These are phyloP conservation scores for Indicator maculatus DNA, from an alignment of 2,113 vertebrate species.

Conservation along the genomic window DNA sequence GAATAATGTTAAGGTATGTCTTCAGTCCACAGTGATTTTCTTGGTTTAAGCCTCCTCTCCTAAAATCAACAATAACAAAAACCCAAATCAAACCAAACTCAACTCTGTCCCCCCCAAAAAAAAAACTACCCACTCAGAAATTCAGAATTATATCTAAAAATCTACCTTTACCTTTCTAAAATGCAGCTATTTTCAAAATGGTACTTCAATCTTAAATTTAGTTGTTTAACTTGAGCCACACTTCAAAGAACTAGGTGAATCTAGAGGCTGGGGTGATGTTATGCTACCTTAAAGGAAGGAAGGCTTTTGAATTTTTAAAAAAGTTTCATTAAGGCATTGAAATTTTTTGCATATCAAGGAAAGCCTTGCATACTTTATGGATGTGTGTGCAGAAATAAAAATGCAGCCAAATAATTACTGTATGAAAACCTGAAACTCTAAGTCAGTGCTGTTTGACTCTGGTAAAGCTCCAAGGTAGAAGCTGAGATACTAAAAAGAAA, in stretches of 20 bases:
- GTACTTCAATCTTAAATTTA: background rate
- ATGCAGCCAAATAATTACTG: background rate
- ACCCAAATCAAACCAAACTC: background rate
- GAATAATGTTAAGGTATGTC: background rate
- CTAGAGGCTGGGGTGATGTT: background rate
- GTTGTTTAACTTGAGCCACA: background rate
- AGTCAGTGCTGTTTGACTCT: background rate
- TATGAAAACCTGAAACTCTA: background rate
- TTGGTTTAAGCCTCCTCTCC: background rate
- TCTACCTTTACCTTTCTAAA: background rate
- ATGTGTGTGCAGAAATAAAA: background rate
- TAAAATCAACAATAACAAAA: background rate
- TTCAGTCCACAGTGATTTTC: background rate
- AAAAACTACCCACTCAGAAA: background rate
- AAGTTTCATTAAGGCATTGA: background rate
- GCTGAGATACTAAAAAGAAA: background rate
- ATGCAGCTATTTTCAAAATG: background rate
- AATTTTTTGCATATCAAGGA: background rate
- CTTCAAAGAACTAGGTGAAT: background rate
- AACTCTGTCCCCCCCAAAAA: background rate
- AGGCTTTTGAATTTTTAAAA: background rate
- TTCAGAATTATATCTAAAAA: background rate
- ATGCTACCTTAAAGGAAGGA: background rate
- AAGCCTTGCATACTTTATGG: background rate
- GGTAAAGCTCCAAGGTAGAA: background rate